Evolutionary conservation across 2,888 invertebrate species (phyloP), one percentile per base, ranked within the genome.

Genomic region (Cenopis cana): DNA sequence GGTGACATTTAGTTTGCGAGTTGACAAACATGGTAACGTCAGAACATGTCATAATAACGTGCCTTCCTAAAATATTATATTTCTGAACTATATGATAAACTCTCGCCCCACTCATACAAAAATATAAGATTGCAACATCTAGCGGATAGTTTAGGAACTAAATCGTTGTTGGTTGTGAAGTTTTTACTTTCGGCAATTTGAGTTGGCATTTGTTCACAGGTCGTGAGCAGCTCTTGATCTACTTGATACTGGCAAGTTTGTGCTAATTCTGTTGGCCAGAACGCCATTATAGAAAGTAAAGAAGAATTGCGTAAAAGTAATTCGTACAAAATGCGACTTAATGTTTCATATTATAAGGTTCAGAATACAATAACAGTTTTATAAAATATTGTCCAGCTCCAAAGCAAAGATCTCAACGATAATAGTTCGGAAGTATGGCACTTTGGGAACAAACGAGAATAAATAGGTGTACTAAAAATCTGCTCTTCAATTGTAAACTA

Each of bases 1-100:
- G 18, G 29, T 70, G 65, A 11, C n/a, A 36, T 54, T 66, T 49
- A 66, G 70, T 70, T 59, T 1, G 12, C 52, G 18, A 33, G 12
- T 17, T 17, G 3, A 17, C 33, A 29, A 49, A 50, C 36, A 6
- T 17, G 12, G 14, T 8, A 46, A n/a, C n/a, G 8, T 46, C 46
- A n/a, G 46, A 46, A 46, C 46, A n/a, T 46, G 46, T 46, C 6
- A 46, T 8, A 41, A 4, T 14, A n/a, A 46, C n/a, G 14, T 46
- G 12, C 5, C 3, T 41, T 12, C 14, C 12, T 14, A 41, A 14
- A 41, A 41, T 5, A 41, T 11, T 14, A 41, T 46, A 46, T n/a
- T 8, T n/a, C 41, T 46, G 41, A 46, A 46, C 41, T 46, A n/a
- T 46, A 6, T 46, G 6, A 46, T 46, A 46, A 14, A 46, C 5